Evolutionary conservation across 1,140 invertebrate genomes (phyloP).

Genomic region (Anoplophora glabripennis): DNA sequence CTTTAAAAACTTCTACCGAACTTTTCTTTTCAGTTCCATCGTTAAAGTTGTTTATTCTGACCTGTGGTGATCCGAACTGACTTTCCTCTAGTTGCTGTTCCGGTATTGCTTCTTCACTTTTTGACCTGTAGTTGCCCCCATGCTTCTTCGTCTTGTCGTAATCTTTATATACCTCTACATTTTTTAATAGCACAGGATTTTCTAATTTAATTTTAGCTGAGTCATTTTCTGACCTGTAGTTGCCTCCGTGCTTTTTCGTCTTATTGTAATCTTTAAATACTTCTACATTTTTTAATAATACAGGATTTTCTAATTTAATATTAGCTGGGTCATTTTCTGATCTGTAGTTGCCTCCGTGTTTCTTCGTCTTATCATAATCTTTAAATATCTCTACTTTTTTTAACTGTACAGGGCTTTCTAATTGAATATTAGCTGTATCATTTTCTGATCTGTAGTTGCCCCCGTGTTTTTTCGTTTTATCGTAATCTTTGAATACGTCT

Average conservation of each 20-base stretch:
- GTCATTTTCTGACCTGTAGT: too few relatives aligned
- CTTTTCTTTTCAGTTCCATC: neutral
- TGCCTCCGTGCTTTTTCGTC: too few relatives aligned
- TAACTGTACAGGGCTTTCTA: too few relatives aligned
- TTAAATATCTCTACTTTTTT: neutral
- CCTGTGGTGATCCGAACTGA: neutral
- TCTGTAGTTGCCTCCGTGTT: slow-evolving; percentile 20
- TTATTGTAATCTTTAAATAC: too few relatives aligned
- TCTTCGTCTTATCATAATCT: slow-evolving; percentile 8
- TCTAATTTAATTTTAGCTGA: too few relatives aligned
- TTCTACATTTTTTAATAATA: neutral
- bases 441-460: slow-evolving; percentile 15
- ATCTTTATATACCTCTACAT: slow-evolving; percentile 29
- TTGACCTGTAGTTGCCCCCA: slow-evolving; percentile 26
- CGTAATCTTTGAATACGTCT: slow-evolving; percentile 5
- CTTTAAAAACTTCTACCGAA: neutral
- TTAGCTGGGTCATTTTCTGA: neutral
- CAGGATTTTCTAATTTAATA: too few relatives aligned
- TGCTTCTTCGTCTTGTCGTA: slow-evolving; percentile 19
- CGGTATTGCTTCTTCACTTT: slow-evolving; percentile 1
- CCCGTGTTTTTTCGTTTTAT: slow-evolving; percentile 22
- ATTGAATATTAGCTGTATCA: neutral
- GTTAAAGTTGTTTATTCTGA: neutral
- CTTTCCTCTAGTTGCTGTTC: neutral
- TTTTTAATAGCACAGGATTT: neutral